A percentile compares a stretch with the other conserved stretches of the same genome.
phyloP scores from a whole-genome alignment of 2,797 vertebrate genomes.

The Gastrophryne carolinensis region DNA sequence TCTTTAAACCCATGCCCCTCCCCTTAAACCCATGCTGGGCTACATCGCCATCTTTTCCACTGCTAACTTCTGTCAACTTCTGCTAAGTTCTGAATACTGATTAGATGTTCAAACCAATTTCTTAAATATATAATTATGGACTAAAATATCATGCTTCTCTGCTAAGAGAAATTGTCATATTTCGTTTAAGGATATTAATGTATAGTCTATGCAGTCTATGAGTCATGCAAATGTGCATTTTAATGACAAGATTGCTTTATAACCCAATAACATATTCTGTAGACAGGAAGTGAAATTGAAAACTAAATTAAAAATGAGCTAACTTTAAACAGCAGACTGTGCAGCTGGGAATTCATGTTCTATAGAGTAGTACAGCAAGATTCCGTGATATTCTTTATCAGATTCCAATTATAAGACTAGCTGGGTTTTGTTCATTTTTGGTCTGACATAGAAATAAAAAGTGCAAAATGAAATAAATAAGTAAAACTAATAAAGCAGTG shows the following conservation, averaged over 20 bases:
- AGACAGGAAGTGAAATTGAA: constrained; percentile 13
- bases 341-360: constrained; percentile 17
- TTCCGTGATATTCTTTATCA: neutral
- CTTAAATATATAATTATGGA: no score
- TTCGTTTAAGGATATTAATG: neutral
- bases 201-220: neutral
- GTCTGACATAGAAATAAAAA: neutral
- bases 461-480: neutral
- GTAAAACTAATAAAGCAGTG: neutral
- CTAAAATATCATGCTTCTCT: neutral
- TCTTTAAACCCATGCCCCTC: no score
- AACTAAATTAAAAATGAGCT: constrained; percentile 22
- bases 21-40: no score
- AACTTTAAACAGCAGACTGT: constrained; percentile 4
- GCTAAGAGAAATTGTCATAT: neutral
- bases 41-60: no score
- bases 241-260: neutral
- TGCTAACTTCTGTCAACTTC: no score
- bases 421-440: constrained; percentile 4
- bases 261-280: neutral
- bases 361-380: neutral
- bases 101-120: no score
- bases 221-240: neutral
- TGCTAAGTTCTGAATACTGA: no score
- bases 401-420: neutral